A percentile compares a stretch with the other conserved stretches of the same genome.
These are phyloP conservation scores for Zygothrica quintamaculata DNA, from an alignment of 2,888 invertebrate species.

Conservation along the genomic window DNA sequence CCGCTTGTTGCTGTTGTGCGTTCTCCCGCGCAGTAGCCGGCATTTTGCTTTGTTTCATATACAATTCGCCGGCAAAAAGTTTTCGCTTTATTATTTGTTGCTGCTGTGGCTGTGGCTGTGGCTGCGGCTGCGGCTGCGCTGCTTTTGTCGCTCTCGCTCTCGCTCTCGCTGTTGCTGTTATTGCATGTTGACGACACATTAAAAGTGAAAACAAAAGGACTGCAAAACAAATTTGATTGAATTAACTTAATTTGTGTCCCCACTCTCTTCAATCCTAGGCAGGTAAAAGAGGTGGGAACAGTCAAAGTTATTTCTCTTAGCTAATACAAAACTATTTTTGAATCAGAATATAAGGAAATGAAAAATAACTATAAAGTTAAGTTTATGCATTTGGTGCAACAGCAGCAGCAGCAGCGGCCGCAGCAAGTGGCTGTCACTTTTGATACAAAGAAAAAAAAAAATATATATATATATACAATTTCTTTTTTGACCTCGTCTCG, in stretches of 20 bases:
- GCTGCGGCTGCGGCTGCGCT: slow-evolving; percentile 10
- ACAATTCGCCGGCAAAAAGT: slow-evolving; percentile 57
- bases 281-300: too few relatives aligned
- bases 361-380: too few relatives aligned
- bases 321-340: too few relatives aligned
- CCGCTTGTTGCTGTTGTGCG: slow-evolving; percentile 7
- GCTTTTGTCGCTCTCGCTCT: too few relatives aligned
- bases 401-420: too few relatives aligned
- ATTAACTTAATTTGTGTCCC: slow-evolving; percentile 57
- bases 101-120: slow-evolving; percentile 13
- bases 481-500: slow-evolving; percentile 41
- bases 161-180: slow-evolving; percentile 9
- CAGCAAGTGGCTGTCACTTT: too few relatives aligned
- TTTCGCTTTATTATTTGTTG: slow-evolving; percentile 15
- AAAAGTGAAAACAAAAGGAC: slow-evolving; percentile 37
- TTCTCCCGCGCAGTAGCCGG: slow-evolving; percentile 34
- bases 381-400: too few relatives aligned
- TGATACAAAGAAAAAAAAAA: too few relatives aligned
- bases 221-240: slow-evolving; percentile 55
- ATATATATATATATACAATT: background rate
- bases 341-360: too few relatives aligned
- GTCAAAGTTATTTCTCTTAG: too few relatives aligned
- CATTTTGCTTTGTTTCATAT: slow-evolving; percentile 24
- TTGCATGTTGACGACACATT: slow-evolving; percentile 36
- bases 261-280: too few relatives aligned